Base-by-base conservation (phyloP, 1,140 invertebrate genomes). In the Saccostrea echinata region DNA sequence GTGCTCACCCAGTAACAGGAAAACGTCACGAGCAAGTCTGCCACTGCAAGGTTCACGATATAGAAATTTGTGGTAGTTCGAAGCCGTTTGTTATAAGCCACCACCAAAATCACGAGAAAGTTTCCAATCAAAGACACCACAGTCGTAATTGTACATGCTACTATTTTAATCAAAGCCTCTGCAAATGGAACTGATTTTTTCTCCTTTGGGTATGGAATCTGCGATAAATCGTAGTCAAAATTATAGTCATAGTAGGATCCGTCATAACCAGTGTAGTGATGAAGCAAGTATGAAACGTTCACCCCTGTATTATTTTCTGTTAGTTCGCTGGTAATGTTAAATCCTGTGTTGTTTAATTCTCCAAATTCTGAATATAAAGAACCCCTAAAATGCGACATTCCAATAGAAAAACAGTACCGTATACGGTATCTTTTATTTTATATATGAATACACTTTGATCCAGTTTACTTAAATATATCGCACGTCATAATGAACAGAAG, bases 1-100 rank as follows among this genome's bases (percentile, higher is more conserved):
- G 95, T 86, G 71, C 95, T 94, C 1, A 95, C 95, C 95, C 95
- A 96, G 90, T 94, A 95, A 84, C 95, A 95, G 53, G 92, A 95
- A 1, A 95, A 18, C 1, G 95, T 95, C n/a, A 96, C 95, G 86
- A 93, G 57, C 21, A 94, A 85, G 88, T 94, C 93, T 12, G 92
- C 91, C 27, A 94, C 90, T 24, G 92, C 92, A 71, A 94, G 86
- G 80, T 94, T 94, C 53, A 94, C 86, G 18, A 94, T 92, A 76
- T 93, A 94, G 76, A 88, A 92, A 88, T 94, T 93, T 12, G 93
- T 93, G 9, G 91, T 88, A 6, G 92, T 94, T 30, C 91, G 86
- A 90, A 93, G 89, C 4, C 88, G 85, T 24, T 88, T 92, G 84
- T 93, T 91, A 24, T 89, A 55, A 16, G 87, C 71, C 8, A 93